A percentile compares a stretch with the other conserved stretches of the same genome.
Evolutionary conservation across 2,797 vertebrate species (phyloP).

Genomic region (Lacerta bilineata): DNA sequence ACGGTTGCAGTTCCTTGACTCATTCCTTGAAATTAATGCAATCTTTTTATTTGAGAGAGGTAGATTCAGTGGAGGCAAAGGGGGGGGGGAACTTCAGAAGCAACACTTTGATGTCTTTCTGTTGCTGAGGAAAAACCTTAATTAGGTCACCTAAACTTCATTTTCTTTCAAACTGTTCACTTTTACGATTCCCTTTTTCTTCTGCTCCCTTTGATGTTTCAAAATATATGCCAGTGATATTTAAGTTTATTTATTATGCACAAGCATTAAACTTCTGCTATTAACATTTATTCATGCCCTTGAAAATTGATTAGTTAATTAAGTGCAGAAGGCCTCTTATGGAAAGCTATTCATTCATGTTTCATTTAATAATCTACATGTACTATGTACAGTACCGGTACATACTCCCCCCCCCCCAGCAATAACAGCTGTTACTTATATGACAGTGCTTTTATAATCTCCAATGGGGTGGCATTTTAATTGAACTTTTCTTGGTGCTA

Average conservation of each 20-base stretch:
- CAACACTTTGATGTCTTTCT: slow-evolving; percentile 73
- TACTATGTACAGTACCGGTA: slow-evolving; percentile 46
- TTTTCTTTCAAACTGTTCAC: slow-evolving; percentile 75
- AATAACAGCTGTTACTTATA: slow-evolving; percentile 52
- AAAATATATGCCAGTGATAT: slow-evolving; percentile 74
- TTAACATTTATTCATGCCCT: slow-evolving; percentile 80
- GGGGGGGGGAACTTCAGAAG: slow-evolving; percentile 66
- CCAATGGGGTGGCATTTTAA: not conserved
- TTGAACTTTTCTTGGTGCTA: slow-evolving; percentile 34
- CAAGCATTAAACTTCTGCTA: slow-evolving; percentile 77
- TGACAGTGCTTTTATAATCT: slow-evolving; percentile 37
- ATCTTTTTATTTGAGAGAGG: slow-evolving; percentile 72
- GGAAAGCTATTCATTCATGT: slow-evolving; percentile 75
- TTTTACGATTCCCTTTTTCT: slow-evolving; percentile 71
- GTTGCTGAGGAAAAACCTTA: slow-evolving; percentile 69
- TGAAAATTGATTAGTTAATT: slow-evolving; percentile 81
- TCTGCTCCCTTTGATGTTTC: slow-evolving; percentile 77
- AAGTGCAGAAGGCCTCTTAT: slow-evolving; percentile 69
- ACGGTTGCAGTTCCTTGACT: slow-evolving; percentile 59
- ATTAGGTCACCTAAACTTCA: slow-evolving; percentile 75
- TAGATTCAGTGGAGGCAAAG: slow-evolving; percentile 63
- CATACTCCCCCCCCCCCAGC: slow-evolving; percentile 33
- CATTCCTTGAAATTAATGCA: slow-evolving; percentile 74
- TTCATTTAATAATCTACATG: slow-evolving; percentile 74
- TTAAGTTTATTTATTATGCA: slow-evolving; percentile 82